Conservation (phyloP, 2,797 vertebrate genomes). For the Threskiornis aethiopicus region DNA sequence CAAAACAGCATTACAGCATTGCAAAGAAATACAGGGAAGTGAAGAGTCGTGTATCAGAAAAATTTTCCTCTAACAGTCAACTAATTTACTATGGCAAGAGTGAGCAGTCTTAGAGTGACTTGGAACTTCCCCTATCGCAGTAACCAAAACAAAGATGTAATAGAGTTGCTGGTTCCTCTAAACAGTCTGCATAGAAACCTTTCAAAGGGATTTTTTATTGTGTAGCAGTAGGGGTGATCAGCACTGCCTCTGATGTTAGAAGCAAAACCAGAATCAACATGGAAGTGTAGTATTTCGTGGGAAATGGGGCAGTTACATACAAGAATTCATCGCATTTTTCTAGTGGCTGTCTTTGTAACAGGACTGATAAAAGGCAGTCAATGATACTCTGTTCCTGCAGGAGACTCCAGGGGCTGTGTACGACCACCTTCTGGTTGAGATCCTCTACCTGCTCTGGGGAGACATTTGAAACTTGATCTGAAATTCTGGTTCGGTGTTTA, state of each 20-base stretch:
- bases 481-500: background rate
- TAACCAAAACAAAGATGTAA: background rate
- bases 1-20: background rate
- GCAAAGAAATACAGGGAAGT: background rate
- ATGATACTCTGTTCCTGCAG: background rate
- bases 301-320: background rate
- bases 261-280: background rate
- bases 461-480: background rate
- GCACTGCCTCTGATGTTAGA: background rate
- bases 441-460: background rate
- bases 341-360: background rate
- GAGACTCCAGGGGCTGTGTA: background rate
- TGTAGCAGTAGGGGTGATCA: rapidly evolving
- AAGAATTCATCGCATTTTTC: background rate
- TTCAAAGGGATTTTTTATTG: background rate
- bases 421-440: background rate
- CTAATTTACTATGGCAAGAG: background rate
- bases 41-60: background rate
- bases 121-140: background rate
- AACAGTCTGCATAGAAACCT: background rate
- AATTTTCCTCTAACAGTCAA: background rate
- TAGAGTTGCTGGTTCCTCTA: background rate
- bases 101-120: background rate
- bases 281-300: background rate
- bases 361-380: background rate